A percentile compares a stretch with the other conserved stretches of the same genome.
Evolutionary conservation across 2,797 vertebrate species (phyloP).

Genomic region (Clarias laeviceps): DNA sequence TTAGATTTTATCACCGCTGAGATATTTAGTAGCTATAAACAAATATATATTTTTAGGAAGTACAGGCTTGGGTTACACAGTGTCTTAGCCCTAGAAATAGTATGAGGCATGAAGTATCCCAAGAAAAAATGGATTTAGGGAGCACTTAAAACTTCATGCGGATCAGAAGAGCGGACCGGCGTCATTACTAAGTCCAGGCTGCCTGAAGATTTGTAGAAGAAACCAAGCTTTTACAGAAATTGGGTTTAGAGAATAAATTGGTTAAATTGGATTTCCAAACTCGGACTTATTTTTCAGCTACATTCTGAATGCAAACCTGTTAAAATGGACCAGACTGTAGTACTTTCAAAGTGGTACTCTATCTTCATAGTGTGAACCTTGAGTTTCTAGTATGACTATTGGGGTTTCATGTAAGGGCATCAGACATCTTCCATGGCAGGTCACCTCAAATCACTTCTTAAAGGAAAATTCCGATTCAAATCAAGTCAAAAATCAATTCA

Average conservation of each 20-base stretch:
- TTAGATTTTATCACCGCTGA: conserved; percentile 8
- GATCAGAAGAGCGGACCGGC: background rate
- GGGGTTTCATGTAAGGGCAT: background rate
- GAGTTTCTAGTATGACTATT: background rate
- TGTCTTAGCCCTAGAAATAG: background rate
- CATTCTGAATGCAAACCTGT: background rate
- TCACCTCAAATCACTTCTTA: background rate
- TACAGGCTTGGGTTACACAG: background rate
- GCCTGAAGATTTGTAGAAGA: background rate
- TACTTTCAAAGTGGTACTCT: no score
- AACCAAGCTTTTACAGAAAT: conserved; percentile 11
- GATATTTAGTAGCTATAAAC: no score
- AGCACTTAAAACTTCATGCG: background rate
- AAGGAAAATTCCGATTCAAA: background rate
- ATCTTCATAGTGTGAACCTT: background rate
- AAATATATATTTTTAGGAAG: no score
- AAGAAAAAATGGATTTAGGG: background rate
- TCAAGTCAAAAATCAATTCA: background rate
- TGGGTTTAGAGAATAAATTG: background rate
- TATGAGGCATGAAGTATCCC: no score
- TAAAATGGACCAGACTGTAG: background rate
- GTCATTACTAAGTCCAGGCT: background rate
- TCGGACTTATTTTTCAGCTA: background rate
- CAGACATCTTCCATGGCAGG: no score
- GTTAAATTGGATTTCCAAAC: background rate